Evolutionary conservation across 2,797 vertebrate genomes (phyloP).

Genomic region (Heteromormyrus szaboi): DNA sequence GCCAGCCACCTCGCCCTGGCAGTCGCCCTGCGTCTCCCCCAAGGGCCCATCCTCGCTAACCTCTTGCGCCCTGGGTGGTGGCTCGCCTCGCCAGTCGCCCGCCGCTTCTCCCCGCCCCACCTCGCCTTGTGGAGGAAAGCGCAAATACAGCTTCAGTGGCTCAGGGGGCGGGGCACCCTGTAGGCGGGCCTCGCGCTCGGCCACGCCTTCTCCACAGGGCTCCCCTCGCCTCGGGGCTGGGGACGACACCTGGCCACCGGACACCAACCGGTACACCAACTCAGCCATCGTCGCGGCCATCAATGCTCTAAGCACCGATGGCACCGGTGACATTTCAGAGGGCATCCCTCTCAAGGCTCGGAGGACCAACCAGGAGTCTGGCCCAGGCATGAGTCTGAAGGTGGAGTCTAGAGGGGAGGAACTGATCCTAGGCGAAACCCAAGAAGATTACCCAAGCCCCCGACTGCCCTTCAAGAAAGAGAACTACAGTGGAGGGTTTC

Average conservation of each 20-base stretch:
- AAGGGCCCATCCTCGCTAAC: conserved; percentile 71
- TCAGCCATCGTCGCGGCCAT: conserved; percentile 78
- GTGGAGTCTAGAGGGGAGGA: conserved; percentile 68
- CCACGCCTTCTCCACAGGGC: conserved; percentile 65
- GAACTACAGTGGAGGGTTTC: conserved; percentile 71
- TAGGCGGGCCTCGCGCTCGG: conserved; percentile 50
- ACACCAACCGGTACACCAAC: conserved; percentile 76
- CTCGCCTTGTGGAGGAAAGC: conserved; percentile 72
- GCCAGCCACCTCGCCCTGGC: conserved; percentile 78
- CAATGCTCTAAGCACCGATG: conserved; percentile 77
- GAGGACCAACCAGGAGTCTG: conserved; percentile 65
- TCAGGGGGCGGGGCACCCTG: conserved; percentile 51
- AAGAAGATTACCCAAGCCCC: conserved; percentile 64
- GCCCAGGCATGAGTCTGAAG: conserved; percentile 66
- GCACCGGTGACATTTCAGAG: conserved; percentile 66
- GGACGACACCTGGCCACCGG: conserved; percentile 69
- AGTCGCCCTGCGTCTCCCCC: conserved; percentile 76
- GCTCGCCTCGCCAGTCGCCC: conserved; percentile 69
- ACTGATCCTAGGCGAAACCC: conserved; percentile 50
- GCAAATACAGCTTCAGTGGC: conserved; percentile 71
- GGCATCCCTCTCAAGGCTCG: conserved; percentile 73
- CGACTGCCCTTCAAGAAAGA: conserved; percentile 71
- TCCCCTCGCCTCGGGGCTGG: conserved; percentile 68
- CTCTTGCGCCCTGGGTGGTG: conserved; percentile 57
- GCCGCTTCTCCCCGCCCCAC: conserved; percentile 63